phyloP scores from a whole-genome alignment of 2,888 invertebrate species.

The Omphaloscelis lunosa region DNA sequence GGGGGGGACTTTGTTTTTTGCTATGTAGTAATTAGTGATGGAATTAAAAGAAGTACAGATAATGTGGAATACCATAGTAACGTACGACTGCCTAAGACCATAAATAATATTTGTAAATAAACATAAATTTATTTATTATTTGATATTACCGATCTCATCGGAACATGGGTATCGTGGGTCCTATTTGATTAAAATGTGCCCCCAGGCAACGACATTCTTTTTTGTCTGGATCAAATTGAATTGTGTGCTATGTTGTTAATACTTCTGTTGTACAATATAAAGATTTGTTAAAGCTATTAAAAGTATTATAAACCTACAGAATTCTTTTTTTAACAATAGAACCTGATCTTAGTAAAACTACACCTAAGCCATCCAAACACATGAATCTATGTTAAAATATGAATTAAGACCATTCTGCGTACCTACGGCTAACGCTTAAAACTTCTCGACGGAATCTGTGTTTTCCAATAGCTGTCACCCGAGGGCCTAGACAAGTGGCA shows the following conservation, averaged over 20 bases:
- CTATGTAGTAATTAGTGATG: too few relatives aligned
- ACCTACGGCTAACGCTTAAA: too few relatives aligned
- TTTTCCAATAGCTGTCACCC: too few relatives aligned
- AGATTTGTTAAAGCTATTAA: not conserved
- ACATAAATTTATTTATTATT: not conserved
- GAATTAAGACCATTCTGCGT: too few relatives aligned
- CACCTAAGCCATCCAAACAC: not conserved
- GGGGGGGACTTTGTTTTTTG: too few relatives aligned
- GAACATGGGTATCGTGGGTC: too few relatives aligned
- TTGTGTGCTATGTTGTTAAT: not conserved
- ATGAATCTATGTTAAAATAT: not conserved
- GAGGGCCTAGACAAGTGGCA: too few relatives aligned
- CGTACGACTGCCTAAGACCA: too few relatives aligned
- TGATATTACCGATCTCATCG: not conserved
- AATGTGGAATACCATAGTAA: not conserved
- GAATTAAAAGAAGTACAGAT: too few relatives aligned
- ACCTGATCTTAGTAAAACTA: too few relatives aligned
- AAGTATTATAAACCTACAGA: not conserved
- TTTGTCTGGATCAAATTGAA: slow-evolving; percentile 7
- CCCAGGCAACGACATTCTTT: slow-evolving; percentile 20
- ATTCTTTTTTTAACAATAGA: too few relatives aligned
- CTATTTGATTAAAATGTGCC: slow-evolving; percentile 14
- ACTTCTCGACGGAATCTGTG: too few relatives aligned
- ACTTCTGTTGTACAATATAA: not conserved
- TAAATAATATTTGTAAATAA: not conserved